Conservation (phyloP, 1,140 invertebrate genomes). For the Eriocheir sinensis region DNA sequence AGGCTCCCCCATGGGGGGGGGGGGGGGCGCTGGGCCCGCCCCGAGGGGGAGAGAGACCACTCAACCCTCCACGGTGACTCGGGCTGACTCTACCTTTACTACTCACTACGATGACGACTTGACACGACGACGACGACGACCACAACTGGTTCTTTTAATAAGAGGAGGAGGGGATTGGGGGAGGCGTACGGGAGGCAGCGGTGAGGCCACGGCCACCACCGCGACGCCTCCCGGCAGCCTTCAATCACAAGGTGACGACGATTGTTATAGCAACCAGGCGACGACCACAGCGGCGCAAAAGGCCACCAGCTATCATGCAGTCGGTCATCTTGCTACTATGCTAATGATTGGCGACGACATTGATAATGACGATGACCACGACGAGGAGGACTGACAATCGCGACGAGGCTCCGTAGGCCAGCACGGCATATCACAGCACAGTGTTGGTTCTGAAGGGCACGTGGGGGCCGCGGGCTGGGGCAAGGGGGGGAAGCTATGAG, state of each 20-base stretch:
- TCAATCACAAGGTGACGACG: slow-evolving; percentile 61
- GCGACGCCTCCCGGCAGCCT: slow-evolving; percentile 36
- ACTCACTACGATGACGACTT: slow-evolving; percentile 62
- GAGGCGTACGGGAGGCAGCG: not conserved
- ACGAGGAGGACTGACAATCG: slow-evolving; percentile 74
- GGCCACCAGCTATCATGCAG: slow-evolving; percentile 20
- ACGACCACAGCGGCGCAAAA: slow-evolving; percentile 33
- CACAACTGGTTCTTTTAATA: slow-evolving; percentile 42
- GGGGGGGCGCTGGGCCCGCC: not conserved
- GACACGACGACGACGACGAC: slow-evolving; percentile 63
- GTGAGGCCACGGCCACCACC: not conserved
- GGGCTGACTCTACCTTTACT: slow-evolving; percentile 46
- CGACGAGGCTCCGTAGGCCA: slow-evolving; percentile 77
- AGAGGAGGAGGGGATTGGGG: slow-evolving; percentile 37
- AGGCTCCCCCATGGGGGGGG: not conserved
- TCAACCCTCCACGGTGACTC: slow-evolving; percentile 60
- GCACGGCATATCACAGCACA: slow-evolving; percentile 77
- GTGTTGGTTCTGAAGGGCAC: slow-evolving; percentile 73
- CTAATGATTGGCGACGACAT: slow-evolving; percentile 72
- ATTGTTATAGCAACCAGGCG: slow-evolving; percentile 37
- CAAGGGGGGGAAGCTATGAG: slow-evolving; percentile 33
- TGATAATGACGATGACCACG: slow-evolving; percentile 72
- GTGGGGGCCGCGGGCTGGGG: slow-evolving; percentile 59
- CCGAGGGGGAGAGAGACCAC: slow-evolving; percentile 31
- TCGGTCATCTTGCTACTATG: slow-evolving; percentile 64